Evolutionary conservation across 2,113 vertebrate genomes (phyloP).

Genomic region (Nothoprocta pentlandii): DNA sequence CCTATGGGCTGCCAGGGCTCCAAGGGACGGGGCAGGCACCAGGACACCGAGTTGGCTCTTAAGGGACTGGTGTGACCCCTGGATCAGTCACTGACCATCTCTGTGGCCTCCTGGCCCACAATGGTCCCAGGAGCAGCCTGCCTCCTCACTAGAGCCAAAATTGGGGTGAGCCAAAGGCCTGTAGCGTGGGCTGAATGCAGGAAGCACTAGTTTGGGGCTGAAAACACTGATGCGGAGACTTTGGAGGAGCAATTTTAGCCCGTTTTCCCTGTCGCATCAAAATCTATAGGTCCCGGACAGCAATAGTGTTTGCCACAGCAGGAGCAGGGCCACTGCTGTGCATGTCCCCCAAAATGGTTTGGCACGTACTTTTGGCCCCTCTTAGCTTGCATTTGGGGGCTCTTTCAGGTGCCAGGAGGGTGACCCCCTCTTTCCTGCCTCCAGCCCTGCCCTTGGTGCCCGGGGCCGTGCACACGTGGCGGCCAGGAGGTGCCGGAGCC

Average conservation of each 20-base stretch:
- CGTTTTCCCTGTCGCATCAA: background rate
- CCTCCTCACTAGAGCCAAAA: background rate
- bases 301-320: accelerated
- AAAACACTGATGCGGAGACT: background rate
- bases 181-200: background rate
- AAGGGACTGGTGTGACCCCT: background rate
- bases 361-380: accelerated
- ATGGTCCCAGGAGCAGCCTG: background rate
- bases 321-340: background rate
- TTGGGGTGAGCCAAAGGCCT: accelerated
- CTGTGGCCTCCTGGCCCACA: accelerated
- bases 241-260: background rate
- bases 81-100: background rate
- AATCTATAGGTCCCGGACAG: accelerated
- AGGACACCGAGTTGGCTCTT: accelerated
- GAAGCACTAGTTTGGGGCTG: accelerated
- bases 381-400: accelerated
- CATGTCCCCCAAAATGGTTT: accelerated
- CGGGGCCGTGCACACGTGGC: accelerated
- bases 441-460: accelerated
- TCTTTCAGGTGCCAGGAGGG: background rate
- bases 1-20: too few relatives aligned
- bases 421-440: accelerated
- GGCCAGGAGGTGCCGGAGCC: background rate
- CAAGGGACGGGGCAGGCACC: background rate